phyloP scores from a whole-genome alignment of 2,797 vertebrate species.

The Centropyge bicolor region DNA sequence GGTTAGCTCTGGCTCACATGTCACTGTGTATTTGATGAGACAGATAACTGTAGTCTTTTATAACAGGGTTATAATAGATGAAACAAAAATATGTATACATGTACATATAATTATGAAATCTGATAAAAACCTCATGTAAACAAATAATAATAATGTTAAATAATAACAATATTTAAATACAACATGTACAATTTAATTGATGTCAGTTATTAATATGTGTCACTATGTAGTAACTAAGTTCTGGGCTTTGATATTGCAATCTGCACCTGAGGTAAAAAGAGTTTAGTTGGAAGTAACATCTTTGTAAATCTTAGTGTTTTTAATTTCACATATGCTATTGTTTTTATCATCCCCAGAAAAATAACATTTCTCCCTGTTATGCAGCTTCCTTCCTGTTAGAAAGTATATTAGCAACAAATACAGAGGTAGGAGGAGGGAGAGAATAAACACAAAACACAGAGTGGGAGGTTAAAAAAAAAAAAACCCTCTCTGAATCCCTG shows the following conservation, averaged over 20 bases:
- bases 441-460: slow-evolving; percentile 66
- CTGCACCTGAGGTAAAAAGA: not conserved
- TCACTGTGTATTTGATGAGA: slow-evolving; percentile 82
- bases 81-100: slow-evolving; percentile 23
- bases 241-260: not conserved
- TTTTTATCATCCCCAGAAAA: slow-evolving; percentile 34
- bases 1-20: slow-evolving; percentile 76
- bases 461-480: slow-evolving; percentile 60
- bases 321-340: slow-evolving; percentile 28
- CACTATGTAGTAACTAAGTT: slow-evolving; percentile 2
- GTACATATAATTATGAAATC: slow-evolving; percentile 14
- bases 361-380: slow-evolving; percentile 4
- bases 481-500: slow-evolving; percentile 65
- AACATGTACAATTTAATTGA: not conserved
- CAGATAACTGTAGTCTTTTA: slow-evolving; percentile 73
- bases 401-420: slow-evolving; percentile 48
- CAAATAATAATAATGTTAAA: no score
- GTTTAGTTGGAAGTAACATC: not conserved
- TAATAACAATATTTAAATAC: not conserved
- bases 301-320: not conserved
- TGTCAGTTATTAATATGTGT: not conserved
- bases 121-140: not conserved
- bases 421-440: slow-evolving; percentile 49
- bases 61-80: slow-evolving; percentile 46
- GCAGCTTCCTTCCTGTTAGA: slow-evolving; percentile 23